Evolutionary conservation across 2,888 invertebrate species (phyloP).

Genomic region (Adineta ricciae): DNA sequence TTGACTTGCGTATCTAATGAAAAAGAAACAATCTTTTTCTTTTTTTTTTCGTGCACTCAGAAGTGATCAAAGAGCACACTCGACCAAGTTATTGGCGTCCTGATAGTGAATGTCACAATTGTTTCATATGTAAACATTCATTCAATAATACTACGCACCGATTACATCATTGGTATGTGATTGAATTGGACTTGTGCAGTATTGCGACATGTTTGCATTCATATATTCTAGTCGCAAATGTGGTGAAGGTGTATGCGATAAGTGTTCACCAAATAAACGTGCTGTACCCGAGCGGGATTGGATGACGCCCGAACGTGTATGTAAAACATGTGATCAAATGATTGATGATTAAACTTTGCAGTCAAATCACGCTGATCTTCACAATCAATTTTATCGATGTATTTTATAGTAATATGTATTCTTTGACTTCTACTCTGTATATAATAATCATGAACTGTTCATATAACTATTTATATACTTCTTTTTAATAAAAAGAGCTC

Average conservation of each 20-base stretch:
- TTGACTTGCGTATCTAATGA: neutral
- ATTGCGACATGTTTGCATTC: neutral
- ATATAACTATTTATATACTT: neutral
- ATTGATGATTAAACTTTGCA: neutral
- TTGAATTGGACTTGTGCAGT: neutral
- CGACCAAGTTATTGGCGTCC: conserved; percentile 71
- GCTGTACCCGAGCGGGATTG: conserved; percentile 52
- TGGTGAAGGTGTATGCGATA: conserved; percentile 62
- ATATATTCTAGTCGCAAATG: conserved; percentile 50
- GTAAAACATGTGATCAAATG: conserved; percentile 42
- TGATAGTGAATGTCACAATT: conserved; percentile 61
- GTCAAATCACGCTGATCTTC: neutral
- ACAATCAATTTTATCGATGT: neutral
- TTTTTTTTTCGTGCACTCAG: neutral
- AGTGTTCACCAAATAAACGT: conserved; percentile 48
- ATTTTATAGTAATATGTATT: neutral
- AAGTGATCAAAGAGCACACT: conserved; percentile 63
- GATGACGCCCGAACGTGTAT: conserved; percentile 53
- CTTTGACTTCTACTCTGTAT: neutral
- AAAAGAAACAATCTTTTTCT: neutral
- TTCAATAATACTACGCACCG: conserved; percentile 50
- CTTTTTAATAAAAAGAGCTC: neutral
- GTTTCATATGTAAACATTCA: conserved; percentile 58
- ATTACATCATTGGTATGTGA: neutral
- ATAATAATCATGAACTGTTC: neutral